Evolutionary conservation across 2,113 vertebrate genomes (phyloP).

Genomic region (Thermophis baileyi): DNA sequence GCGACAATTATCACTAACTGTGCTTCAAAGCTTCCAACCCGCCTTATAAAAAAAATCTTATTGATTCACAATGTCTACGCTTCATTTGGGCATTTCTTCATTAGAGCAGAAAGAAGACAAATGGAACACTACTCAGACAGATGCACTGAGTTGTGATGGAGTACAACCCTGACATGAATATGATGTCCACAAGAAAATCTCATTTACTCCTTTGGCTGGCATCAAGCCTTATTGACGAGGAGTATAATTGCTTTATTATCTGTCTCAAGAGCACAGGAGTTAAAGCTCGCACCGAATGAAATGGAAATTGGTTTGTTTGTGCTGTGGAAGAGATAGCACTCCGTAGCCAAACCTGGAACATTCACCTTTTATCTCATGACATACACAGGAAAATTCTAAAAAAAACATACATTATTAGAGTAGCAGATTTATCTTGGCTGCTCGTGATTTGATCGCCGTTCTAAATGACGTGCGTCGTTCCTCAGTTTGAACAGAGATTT

Average conservation of each 20-base stretch:
- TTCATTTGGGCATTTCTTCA: not conserved
- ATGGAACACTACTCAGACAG: not conserved
- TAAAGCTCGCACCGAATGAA: not conserved
- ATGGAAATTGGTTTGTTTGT: not conserved
- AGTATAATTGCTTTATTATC: slow-evolving; percentile 7
- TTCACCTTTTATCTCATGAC: not conserved
- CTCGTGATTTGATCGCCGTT: not conserved
- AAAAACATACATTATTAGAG: not conserved
- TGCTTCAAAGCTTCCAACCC: not conserved
- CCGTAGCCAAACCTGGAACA: not conserved
- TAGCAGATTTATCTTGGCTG: not conserved
- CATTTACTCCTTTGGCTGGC: not conserved
- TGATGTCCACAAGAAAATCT: not conserved
- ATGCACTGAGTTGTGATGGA: not conserved
- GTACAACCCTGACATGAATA: not conserved
- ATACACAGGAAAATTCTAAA: not conserved
- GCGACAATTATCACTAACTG: not conserved
- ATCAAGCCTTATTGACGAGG: slow-evolving; percentile 1
- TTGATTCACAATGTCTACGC: not conserved
- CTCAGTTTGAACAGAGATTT: not conserved
- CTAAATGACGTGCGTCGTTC: not conserved
- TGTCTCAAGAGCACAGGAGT: not conserved
- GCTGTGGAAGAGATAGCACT: not conserved
- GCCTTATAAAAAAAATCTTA: not conserved
- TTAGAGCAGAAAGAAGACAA: not conserved